Evolutionary conservation across 2,113 vertebrate genomes (phyloP).

Genomic region (Paraplagusia blochii): DNA sequence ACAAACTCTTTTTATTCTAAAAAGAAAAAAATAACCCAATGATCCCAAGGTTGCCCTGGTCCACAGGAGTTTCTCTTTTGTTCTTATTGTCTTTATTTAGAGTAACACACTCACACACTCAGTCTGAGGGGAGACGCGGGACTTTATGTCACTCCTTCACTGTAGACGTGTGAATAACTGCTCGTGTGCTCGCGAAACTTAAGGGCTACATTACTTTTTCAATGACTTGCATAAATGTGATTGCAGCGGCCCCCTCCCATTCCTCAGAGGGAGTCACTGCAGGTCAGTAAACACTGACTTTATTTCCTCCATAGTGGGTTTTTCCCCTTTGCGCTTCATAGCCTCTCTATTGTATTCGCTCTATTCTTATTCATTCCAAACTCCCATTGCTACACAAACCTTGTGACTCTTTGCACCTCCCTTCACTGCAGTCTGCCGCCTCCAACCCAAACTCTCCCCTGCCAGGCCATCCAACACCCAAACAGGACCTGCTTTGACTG

Average conservation of each 20-base stretch:
- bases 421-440: constrained; percentile 51
- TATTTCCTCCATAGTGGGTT: constrained; percentile 51
- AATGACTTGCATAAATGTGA: not conserved
- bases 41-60: too few species aligned
- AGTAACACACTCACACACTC: too few species aligned
- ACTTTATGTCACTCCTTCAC: too few species aligned
- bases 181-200: too few species aligned
- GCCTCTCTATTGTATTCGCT: constrained; percentile 73
- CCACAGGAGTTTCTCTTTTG: too few species aligned
- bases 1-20: too few species aligned
- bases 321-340: constrained; percentile 68
- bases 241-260: constrained; percentile 20
- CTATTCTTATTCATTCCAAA: constrained; percentile 80
- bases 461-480: constrained; percentile 79
- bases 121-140: too few species aligned
- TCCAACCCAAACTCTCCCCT: constrained; percentile 75
- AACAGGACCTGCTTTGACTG: constrained; percentile 90
- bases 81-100: too few species aligned
- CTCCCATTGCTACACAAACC: constrained; percentile 54
- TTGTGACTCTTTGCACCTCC: constrained; percentile 49
- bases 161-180: too few species aligned
- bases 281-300: constrained; percentile 62
- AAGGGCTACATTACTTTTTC: not conserved
- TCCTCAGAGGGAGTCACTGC: constrained; percentile 25
- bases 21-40: too few species aligned